Evolutionary conservation across 1,140 invertebrate genomes (phyloP).

Genomic region (Heliothis virescens): DNA sequence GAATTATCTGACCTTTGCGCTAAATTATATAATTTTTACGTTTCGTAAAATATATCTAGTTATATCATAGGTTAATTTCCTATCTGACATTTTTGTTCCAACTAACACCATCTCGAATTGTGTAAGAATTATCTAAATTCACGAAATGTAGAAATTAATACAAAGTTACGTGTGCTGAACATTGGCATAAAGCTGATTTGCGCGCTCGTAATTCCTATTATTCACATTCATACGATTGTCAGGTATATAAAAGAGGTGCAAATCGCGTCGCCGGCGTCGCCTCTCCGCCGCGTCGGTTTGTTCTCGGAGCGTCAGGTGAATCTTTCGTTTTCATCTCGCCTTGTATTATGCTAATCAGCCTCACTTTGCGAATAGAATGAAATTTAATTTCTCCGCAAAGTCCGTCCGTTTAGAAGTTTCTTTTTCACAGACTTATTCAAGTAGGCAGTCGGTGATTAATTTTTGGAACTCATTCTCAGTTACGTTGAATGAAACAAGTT

Average conservation of each 20-base stretch:
- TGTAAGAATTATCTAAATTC: no score
- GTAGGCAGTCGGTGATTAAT: constrained; percentile 78
- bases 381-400: constrained; percentile 75
- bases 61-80: no score
- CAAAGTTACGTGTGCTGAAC: background rate
- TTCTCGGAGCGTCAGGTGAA: constrained; percentile 42
- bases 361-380: constrained; percentile 74
- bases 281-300: constrained; percentile 14
- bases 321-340: constrained; percentile 65
- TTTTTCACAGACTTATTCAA: constrained; percentile 75
- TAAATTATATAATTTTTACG: background rate
- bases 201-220: background rate
- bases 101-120: no score
- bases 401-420: constrained; percentile 75
- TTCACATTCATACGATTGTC: constrained; percentile 21
- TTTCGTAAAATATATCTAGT: no score
- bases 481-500: constrained; percentile 80
- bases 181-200: background rate
- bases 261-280: background rate
- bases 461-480: constrained; percentile 78
- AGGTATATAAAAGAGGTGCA: constrained; percentile 1
- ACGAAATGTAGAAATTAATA: no score
- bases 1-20: no score
- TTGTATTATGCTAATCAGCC: constrained; percentile 78
- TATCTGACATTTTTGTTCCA: no score